A percentile compares a stretch with the other conserved stretches of the same genome.
Conservation (phyloP, 92 coral and sea anemone species). For the Bergia puertoricense region DNA sequence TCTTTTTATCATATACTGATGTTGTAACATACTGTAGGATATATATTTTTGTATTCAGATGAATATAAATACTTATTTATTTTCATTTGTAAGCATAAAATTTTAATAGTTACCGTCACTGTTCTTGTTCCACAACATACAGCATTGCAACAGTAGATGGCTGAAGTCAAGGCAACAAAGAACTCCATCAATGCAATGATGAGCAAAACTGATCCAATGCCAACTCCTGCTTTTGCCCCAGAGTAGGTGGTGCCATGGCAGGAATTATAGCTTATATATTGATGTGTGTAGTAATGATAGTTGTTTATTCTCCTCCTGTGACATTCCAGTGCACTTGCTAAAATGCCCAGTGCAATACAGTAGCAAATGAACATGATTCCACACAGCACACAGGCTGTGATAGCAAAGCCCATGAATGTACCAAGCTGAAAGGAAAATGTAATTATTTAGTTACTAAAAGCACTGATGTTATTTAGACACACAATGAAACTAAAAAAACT, state of each 20-base stretch:
- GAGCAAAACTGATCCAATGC: slow-evolving; percentile 56
- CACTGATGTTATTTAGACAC: too few species aligned
- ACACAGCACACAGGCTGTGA: slow-evolving; percentile 41
- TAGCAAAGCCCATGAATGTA: slow-evolving; percentile 40
- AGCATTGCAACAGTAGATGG: slow-evolving; percentile 78
- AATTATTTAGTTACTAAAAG: too few species aligned
- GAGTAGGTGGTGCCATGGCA: neutral
- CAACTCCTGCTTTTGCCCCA: slow-evolving; percentile 55
- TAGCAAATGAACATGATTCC: slow-evolving; percentile 39
- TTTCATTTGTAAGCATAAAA: neutral
- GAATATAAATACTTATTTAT: too few species aligned
- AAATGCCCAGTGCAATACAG: slow-evolving; percentile 17
- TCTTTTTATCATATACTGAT: too few species aligned
- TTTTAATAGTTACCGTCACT: slow-evolving; percentile 1
- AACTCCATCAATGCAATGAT: slow-evolving; percentile 64
- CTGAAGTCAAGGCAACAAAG: slow-evolving; percentile 70
- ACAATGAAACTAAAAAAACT: too few species aligned
- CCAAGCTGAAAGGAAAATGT: slow-evolving; percentile 17
- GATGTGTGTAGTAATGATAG: neutral
- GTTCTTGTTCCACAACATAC: slow-evolving; percentile 53
- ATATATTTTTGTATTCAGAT: too few species aligned
- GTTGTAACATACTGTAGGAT: too few species aligned
- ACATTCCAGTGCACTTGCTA: slow-evolving; percentile 5
- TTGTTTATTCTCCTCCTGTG: neutral
- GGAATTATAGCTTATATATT: neutral